Evolutionary conservation across 2,888 invertebrate species (phyloP), one percentile per base, ranked within the genome.

Genomic region (Ecliptopera silaceata): DNA sequence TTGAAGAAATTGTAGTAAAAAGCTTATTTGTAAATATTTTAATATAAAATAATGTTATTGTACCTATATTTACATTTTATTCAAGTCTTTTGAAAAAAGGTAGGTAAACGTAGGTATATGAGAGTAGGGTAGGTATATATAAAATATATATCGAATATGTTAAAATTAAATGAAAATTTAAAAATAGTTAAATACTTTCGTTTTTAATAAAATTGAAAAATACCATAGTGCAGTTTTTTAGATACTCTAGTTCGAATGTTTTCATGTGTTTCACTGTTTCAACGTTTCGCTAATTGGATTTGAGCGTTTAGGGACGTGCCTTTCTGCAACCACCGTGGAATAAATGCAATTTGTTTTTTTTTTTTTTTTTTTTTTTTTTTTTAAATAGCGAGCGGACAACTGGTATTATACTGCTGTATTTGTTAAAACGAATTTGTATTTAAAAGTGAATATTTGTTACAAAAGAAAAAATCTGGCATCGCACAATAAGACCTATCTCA

Each of bases 201-300:
- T n/a, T n/a, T n/a, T n/a, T n/a, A n/a, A n/a, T n/a, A n/a, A n/a
- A n/a, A n/a, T n/a, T n/a, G n/a, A n/a, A 26, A 26, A 1, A 20
- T 20, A 20, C 20, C 2, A 20, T 4, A 20, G 20, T 20, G 2
- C 3, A 20, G 20, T 18, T 18, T 39, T 18, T 4, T n/a, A 45
- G 8, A 31, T 8, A 11, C 31, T 46, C 20, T 36, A 13, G 13
- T 22, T 46, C 8, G 18, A 38, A 3, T 38, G 47, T 38, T 47
- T 10, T 2, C 4, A 48, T 26, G 1, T 26, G 20, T 50, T 42
- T 4, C 41, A 49, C 42, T 38, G 46, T 54, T 54, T 49, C 52
- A 53, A 48, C 57, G 57, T 53, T 52, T 52, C 4, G 17, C 48
- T 58, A 58, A 58, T 58, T 58, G 58, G 58, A 58, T 58, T 46